phyloP scores from a whole-genome alignment of 2,888 invertebrate genomes.

The Cerastis leucographa region DNA sequence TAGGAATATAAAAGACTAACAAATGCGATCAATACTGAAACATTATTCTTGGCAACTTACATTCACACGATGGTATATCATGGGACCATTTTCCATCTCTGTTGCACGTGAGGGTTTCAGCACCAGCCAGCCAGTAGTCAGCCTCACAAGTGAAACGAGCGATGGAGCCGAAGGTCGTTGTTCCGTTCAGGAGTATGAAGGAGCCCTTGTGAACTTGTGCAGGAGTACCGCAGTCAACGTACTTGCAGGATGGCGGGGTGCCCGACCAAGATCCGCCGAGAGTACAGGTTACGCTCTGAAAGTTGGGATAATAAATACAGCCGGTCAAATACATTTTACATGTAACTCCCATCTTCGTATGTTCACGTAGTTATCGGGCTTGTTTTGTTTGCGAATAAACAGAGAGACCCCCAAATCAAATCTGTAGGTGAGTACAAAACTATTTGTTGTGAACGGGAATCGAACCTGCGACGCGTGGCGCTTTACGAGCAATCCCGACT shows the following conservation, averaged over 20 bases:
- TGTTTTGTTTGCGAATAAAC: not conserved
- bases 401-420: not conserved
- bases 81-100: slow-evolving; percentile 97
- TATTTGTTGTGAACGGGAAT: not conserved
- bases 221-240: slow-evolving; percentile 96
- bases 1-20: not conserved
- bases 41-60: slow-evolving; percentile 87
- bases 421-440: not conserved
- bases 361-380: not conserved
- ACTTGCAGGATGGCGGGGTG: slow-evolving; percentile 95
- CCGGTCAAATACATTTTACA: not conserved
- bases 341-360: not conserved
- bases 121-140: slow-evolving; percentile 96
- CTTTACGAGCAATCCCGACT: not conserved
- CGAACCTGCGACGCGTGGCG: not conserved
- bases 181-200: slow-evolving; percentile 93
- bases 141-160: slow-evolving; percentile 95
- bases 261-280: slow-evolving; percentile 96
- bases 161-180: slow-evolving; percentile 95
- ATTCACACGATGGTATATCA: slow-evolving; percentile 95
- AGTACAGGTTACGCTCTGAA: slow-evolving; percentile 94
- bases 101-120: slow-evolving; percentile 93
- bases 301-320: not conserved
- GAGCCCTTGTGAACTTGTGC: slow-evolving; percentile 95
- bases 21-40: not conserved